Percentiles rank a stretch among this genome's conserved stretches.
phyloP scores from a whole-genome alignment of 53 echinoderm and acorn worm genomes.

The Henricia sp. region DNA sequence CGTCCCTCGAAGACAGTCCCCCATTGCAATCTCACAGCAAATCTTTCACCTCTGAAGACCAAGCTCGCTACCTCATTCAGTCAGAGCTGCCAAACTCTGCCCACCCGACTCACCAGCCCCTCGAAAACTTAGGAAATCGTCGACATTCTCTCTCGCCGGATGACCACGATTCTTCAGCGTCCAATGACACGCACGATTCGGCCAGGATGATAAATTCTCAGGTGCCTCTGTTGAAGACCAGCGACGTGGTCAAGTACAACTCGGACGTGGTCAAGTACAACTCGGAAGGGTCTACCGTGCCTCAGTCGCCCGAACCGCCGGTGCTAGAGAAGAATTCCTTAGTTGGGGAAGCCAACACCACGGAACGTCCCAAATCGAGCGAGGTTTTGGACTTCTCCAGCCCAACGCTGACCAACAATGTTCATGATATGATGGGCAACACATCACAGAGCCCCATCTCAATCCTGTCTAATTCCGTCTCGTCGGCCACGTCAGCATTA shows the following conservation, averaged over 20 bases:
- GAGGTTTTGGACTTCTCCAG: slow-evolving; percentile 68
- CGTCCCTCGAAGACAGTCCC: slow-evolving; percentile 58
- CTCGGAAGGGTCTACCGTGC: slow-evolving; percentile 44
- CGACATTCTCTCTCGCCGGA: slow-evolving; percentile 65
- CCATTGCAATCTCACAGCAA: slow-evolving; percentile 63
- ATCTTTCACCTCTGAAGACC: slow-evolving; percentile 41
- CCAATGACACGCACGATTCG: slow-evolving; percentile 64
- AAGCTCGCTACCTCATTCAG: slow-evolving; percentile 57
- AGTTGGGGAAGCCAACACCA: slow-evolving; percentile 19
- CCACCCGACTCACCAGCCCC: slow-evolving; percentile 36
- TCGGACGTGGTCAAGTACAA: slow-evolving; percentile 48
- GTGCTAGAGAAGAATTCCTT: slow-evolving; percentile 55
- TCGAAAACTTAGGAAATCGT: slow-evolving; percentile 64
- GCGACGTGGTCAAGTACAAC: slow-evolving; percentile 32
- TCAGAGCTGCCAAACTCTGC: slow-evolving; percentile 49
- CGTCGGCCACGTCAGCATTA: slow-evolving; percentile 48
- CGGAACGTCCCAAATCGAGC: slow-evolving; percentile 54
- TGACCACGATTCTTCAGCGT: slow-evolving; percentile 65
- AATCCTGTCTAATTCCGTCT: slow-evolving; percentile 46
- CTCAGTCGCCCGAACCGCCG: slow-evolving; percentile 64
- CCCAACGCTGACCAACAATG: slow-evolving; percentile 55
- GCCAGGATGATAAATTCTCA: slow-evolving; percentile 55
- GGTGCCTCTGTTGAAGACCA: slow-evolving; percentile 39
- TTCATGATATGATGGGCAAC: slow-evolving; percentile 59
- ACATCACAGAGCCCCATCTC: slow-evolving; percentile 66